phyloP scores from a whole-genome alignment of 2,113 vertebrate genomes.

The Lipotes vexillifer region DNA sequence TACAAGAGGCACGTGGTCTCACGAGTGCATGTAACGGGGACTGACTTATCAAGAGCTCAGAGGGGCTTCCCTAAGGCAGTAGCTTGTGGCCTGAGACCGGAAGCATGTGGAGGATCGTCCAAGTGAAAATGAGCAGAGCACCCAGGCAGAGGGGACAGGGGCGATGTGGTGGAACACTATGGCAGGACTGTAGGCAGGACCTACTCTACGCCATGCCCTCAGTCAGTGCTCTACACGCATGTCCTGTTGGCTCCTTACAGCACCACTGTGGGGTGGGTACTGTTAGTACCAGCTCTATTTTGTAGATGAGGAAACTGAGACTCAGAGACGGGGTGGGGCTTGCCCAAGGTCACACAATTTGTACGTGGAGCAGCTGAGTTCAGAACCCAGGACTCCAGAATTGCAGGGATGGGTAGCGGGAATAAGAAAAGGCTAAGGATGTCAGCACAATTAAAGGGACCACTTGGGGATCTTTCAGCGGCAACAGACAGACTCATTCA shows the following conservation, averaged over 20 bases:
- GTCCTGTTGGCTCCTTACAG: background rate
- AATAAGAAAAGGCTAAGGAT: background rate
- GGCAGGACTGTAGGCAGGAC: too few relatives aligned
- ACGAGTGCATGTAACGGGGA: accelerated
- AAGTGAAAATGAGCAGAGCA: too few relatives aligned
- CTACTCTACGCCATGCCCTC: accelerated
- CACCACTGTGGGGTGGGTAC: accelerated
- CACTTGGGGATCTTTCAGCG: background rate
- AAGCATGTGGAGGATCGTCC: background rate
- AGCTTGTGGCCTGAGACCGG: background rate
- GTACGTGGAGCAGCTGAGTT: background rate
- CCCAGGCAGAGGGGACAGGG: background rate
- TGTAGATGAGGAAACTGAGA: background rate
- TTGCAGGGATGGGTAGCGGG: background rate
- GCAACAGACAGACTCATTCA: background rate
- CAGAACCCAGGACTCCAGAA: background rate
- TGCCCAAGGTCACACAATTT: background rate
- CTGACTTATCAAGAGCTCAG: background rate
- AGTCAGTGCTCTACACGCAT: accelerated
- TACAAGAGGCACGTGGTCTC: background rate
- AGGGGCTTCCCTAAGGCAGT: background rate
- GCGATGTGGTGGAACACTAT: accelerated
- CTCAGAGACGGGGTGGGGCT: background rate
- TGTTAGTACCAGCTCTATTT: background rate
- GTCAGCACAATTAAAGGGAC: background rate